Evolutionary conservation across 1,140 invertebrate genomes (phyloP), one percentile per base, ranked within the genome.

Genomic region (Hycleus phaleratus): DNA sequence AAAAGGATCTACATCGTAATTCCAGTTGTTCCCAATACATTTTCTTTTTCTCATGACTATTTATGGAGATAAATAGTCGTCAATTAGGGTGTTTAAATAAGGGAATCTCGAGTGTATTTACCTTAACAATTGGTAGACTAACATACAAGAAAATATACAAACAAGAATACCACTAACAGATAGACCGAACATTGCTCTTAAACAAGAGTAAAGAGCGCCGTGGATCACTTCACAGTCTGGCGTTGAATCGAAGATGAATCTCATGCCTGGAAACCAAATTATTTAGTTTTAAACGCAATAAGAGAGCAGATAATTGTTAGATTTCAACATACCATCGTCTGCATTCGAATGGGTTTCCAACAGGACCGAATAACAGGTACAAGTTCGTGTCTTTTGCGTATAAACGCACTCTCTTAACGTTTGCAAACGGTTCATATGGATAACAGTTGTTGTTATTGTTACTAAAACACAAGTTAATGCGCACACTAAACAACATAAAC

Each of bases 21-120:
- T 94, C 91, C 71, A 94, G 69, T 72, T 93, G 90, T 68, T 92
- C 90, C 91, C 91, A 93, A 72, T 94, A 94, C 84, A 92, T 91
- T 73, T 93, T 93, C 75, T 93, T 93, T 56, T 88, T 85, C 74
- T 94, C 91, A 71, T 95, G 91, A 64, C 90, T 88, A 7, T 32
- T 5, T 5, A 7, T 32, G 70, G 38, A 73, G 65, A 65, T 53
- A 65, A 39, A 32, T 10, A 9, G 24, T 38, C 38, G 24, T 18
- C 26, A 46, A 26, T 44, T 59, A 18, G 18, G 18, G 18, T 18
- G 18, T 48, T 48, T 38, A 5, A 44, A 40, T 18, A 18, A 18
- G 18, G 18, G 26, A n/a, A 49, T 25, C 26, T 7, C 10, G 4
- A 18, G 49, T 7, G 18, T 11, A 49, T 46, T 58, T 70, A 86